Evolutionary conservation across 2,113 vertebrate species (phyloP).

Genomic region (Tetrax tetrax): DNA sequence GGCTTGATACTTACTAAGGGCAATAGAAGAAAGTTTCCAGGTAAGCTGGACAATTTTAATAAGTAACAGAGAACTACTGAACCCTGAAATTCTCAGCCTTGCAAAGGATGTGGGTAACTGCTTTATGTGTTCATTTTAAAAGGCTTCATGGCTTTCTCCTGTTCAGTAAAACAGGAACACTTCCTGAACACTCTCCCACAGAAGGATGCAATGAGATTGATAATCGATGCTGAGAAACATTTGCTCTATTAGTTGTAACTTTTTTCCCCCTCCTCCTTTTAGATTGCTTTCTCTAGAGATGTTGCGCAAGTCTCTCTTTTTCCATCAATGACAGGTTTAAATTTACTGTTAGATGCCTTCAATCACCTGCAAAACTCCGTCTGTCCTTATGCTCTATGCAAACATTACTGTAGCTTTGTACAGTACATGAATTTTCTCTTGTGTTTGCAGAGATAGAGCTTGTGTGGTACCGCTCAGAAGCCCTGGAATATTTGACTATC

Average conservation of each 20-base stretch:
- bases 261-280: background rate
- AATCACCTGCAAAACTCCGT: background rate
- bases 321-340: background rate
- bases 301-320: background rate
- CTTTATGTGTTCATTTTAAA: background rate
- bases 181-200: background rate
- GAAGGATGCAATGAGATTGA: background rate
- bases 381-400: background rate
- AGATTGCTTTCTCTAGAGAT: background rate
- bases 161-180: background rate
- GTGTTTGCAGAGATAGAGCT: background rate
- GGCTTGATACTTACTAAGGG: background rate
- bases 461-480: background rate
- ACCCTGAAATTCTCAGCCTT: background rate
- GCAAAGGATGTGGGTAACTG: background rate
- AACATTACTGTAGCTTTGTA: background rate
- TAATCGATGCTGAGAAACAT: background rate
- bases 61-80: background rate
- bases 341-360: background rate
- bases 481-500: background rate
- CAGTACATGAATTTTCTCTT: background rate
- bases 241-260: background rate
- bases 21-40: background rate
- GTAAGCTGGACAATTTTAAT: background rate
- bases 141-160: background rate